Evolutionary conservation across 1,140 invertebrate genomes (phyloP).

Genomic region (Hormaphis cornu): DNA sequence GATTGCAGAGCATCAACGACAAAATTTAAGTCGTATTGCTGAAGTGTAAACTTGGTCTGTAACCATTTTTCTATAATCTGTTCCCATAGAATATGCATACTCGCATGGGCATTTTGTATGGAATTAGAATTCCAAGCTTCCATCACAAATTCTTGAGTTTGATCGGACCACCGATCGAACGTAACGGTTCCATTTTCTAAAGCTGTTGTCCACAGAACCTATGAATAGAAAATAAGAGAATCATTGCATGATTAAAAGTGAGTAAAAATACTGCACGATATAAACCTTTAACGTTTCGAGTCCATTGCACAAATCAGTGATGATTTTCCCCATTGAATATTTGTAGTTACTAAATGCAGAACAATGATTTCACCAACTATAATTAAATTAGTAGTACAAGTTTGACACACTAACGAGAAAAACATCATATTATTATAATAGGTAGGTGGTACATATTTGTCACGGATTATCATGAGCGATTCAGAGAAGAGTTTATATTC

Average conservation of each 20-base stretch:
- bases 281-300: slow-evolving; percentile 12
- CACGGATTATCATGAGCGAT: too few species aligned
- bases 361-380: too few species aligned
- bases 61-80: neutral
- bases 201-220: neutral
- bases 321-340: slow-evolving; percentile 10
- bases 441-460: neutral
- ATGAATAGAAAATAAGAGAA: neutral
- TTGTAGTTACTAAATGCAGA: too few species aligned
- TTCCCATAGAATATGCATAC: neutral
- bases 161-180: slow-evolving; percentile 19
- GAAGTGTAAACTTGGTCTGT: neutral
- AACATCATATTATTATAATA: neutral
- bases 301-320: neutral
- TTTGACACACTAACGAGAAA: too few species aligned
- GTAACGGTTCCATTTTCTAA: slow-evolving; percentile 1
- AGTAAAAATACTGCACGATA: neutral
- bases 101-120: neutral
- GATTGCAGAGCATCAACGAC: neutral
- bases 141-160: neutral
- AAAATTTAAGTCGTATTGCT: neutral
- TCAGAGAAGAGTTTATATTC: too few species aligned
- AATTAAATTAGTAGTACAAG: too few species aligned
- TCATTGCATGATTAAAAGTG: neutral
- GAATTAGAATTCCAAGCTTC: slow-evolving; percentile 15